Conservation (phyloP, 1,140 invertebrate genomes). For the Probaryconus sp. region DNA sequence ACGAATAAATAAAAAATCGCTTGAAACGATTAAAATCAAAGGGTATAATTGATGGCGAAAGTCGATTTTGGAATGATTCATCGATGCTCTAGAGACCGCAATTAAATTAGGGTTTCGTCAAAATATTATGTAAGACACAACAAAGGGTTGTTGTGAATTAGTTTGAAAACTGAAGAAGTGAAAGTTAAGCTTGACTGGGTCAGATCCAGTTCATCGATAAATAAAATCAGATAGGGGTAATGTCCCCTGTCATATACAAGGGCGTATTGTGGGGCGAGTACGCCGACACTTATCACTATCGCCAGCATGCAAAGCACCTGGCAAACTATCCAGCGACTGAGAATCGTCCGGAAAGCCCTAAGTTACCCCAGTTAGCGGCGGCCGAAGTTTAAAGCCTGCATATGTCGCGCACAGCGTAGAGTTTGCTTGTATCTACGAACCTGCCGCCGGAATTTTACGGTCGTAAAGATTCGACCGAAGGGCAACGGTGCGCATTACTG, state of each 20-base stretch:
- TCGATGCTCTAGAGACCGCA: conserved; percentile 4
- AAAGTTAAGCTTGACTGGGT: conserved; percentile 45
- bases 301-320: conserved; percentile 50
- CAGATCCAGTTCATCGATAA: conserved; percentile 51
- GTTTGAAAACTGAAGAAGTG: conserved; percentile 21
- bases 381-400: conserved; percentile 39
- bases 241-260: conserved; percentile 46
- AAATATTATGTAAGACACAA: conserved; percentile 29
- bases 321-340: conserved; percentile 39
- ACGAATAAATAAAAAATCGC: background rate
- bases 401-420: conserved; percentile 35
- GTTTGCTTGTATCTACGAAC: conserved; percentile 5
- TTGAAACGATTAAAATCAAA: too few species aligned
- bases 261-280: conserved; percentile 14
- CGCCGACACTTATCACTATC: conserved; percentile 53
- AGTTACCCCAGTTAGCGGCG: conserved; percentile 51
- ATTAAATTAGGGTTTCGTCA: conserved; percentile 21
- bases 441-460: conserved; percentile 31
- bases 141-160: conserved; percentile 25
- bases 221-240: conserved; percentile 49
- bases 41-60: too few species aligned
- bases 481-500: conserved; percentile 23
- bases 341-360: conserved; percentile 33
- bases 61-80: too few species aligned
- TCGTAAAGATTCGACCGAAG: conserved; percentile 44